Evolutionary conservation across 1,140 invertebrate genomes (phyloP).

Genomic region (Drosophila persimilis): DNA sequence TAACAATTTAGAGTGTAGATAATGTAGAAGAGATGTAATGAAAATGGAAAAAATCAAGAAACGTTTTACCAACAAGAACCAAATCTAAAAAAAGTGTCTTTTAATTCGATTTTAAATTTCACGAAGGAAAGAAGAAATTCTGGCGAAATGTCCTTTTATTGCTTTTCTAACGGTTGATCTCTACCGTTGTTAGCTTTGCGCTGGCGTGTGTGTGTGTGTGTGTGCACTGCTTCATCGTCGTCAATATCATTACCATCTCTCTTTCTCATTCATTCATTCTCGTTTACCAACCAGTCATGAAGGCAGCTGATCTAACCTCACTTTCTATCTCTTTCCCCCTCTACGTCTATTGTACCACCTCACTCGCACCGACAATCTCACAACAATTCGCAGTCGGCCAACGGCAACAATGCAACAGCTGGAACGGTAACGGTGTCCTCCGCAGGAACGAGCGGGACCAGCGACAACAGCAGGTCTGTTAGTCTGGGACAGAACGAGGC

Average conservation of each 20-base stretch:
- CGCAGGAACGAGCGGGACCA: slow-evolving; percentile 26
- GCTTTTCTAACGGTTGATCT: no score
- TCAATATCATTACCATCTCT: slow-evolving; percentile 10
- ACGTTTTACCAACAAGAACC: slow-evolving; percentile 8
- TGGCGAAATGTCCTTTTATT: not conserved
- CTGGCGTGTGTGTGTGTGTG: slow-evolving; percentile 7
- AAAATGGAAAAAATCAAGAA: slow-evolving; percentile 12
- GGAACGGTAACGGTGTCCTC: slow-evolving; percentile 3
- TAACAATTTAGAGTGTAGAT: slow-evolving; percentile 26
- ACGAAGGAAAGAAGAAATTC: not conserved
- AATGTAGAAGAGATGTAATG: slow-evolving; percentile 11
- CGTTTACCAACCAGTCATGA: no score
- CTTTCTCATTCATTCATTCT: not conserved
- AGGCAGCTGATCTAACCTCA: slow-evolving; percentile 11
- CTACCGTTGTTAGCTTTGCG: not conserved
- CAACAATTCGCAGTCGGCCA: slow-evolving; percentile 47
- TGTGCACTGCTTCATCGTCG: slow-evolving; percentile 4
- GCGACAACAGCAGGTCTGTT: slow-evolving; percentile 81
- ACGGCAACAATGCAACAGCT: slow-evolving; percentile 32
- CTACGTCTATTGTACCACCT: not conserved
- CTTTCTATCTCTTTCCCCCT: slow-evolving; percentile 20
- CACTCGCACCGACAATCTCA: not conserved
- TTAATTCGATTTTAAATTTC: slow-evolving; percentile 15
- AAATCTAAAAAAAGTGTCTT: slow-evolving; percentile 13
- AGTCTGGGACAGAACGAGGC: slow-evolving; percentile 70